Base-by-base conservation (phyloP, 2,888 invertebrate genomes). In the Thysanoteuthis rhombus region DNA sequence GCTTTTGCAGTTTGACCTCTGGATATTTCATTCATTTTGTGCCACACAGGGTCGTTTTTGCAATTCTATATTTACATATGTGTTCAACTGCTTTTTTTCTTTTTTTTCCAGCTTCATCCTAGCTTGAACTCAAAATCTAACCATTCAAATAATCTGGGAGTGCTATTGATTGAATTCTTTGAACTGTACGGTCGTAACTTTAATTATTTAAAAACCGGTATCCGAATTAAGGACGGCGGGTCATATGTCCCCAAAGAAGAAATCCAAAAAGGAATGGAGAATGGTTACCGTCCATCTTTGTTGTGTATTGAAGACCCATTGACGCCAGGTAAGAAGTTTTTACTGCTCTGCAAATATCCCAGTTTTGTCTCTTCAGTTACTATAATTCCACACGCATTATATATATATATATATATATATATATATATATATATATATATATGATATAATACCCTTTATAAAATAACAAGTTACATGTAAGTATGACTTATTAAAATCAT, bases 251-350 rank as follows among this genome's bases (percentile, higher is more conserved):
- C 98, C 95, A 99, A 99, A 97, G 99, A 99, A 96, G 99, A 99
- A 96, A 96, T 97, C 92, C 98, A 98, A 97, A 98, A 98, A 97
- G 98, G 99, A 96, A 99, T 99, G 99, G 98, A 98, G 95, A 99
- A 99, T 97, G 99, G 99, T 0, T 99, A 99, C 97, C 98, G 99
- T 93, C 97, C 99, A 8, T 99, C 99, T 94, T 97, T 99, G 96
- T 97, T 99, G 95, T 99, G 99, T 97, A 99, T 99, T 96, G 99
- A 99, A 97, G 99, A 99, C 97, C 99, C 99, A 40, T 98, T 99
- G 91, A 98, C 99, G 94, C 98, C 99, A 36, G 97, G 97, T 97
- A 94, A 92, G 94, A n/a, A 19, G 16, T 32, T 45, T n/a, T n/a
- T n/a, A n/a, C n/a, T n/a, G n/a, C 4, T 16, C 42, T 12, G 10